Evolutionary conservation across 2,888 invertebrate genomes (phyloP), one percentile per base, ranked within the genome.

Genomic region (Brachynemurus nebulosus): DNA sequence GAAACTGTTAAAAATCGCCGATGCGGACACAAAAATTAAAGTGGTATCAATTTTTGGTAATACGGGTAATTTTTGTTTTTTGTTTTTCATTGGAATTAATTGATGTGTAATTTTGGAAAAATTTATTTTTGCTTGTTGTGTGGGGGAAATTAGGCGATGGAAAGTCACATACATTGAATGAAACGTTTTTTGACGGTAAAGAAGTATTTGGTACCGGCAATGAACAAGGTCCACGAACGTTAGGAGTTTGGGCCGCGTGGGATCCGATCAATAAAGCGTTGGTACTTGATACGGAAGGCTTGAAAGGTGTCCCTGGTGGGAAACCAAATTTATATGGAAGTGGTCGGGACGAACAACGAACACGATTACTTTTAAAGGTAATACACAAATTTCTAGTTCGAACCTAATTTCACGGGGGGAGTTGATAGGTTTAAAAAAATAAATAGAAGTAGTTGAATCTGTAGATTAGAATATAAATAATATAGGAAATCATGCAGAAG

Each of bases 31-130:
- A 11, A 76, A 74, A 60, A 74, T 86, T 11, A 86, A 86, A 65
- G 85, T 86, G 12, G 74, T 86, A 1, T 81, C 86, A 9, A 83
- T 88, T 55, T 84, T 86, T 64, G 88, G 88, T 2, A 86, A 85
- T 56, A 83, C 84, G 0, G 86, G 44, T 44, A 27, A 34, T 7
- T 8, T 38, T 17, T 16, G 18, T 17, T 3, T 38, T 38, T 38
- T 18, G 7, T 38, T 18, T 38, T 36, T 36, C 16, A 14, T 4
- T 36, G 12, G 16, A 12, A 11, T 35, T 4, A 12, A 38, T 38
- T 18, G 12, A 17, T n/a, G 12, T 30, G 2, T n/a, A 4, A 4
- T 5, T 30, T 30, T 5, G 12, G 3, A n/a, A 30, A n/a, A n/a
- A 30, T 30, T 30, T 30, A 25, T 25, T 25, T 7, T 25, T 25